These are phyloP conservation scores for Siniperca knerii DNA, from an alignment of 2,113 vertebrate species.

Conservation along the genomic window DNA sequence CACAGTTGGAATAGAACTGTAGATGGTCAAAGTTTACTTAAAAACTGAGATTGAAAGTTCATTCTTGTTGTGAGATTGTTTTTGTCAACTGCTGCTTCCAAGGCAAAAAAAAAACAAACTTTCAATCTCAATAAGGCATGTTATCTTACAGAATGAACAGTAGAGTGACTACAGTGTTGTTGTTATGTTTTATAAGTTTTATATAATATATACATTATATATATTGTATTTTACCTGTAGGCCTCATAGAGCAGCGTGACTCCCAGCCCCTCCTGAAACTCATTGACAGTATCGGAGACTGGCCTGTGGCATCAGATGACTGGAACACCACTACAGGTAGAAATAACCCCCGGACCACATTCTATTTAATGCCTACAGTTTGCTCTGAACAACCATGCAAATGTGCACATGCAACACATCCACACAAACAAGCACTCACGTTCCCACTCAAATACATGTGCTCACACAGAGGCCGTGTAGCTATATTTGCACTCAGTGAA, in stretches of 20 bases:
- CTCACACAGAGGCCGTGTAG: conserved; percentile 25
- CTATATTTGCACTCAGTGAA: conserved; percentile 52
- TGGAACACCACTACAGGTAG: conserved; percentile 87
- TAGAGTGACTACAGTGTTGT: not conserved
- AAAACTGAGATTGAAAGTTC: not conserved
- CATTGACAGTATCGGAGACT: conserved; percentile 88
- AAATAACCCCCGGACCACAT: not conserved
- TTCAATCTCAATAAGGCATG: not conserved
- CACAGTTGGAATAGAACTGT: not conserved
- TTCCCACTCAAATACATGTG: conserved; percentile 30
- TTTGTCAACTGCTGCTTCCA: not conserved
- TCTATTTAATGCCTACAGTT: conserved; percentile 13
- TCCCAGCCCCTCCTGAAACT: conserved; percentile 90
- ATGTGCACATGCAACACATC: conserved; percentile 12
- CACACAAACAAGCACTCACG: conserved; percentile 14
- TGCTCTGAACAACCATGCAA: conserved; percentile 16
- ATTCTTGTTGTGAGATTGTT: not conserved
- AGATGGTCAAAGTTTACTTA: not conserved
- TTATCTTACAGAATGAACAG: not conserved
- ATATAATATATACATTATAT: not conserved
- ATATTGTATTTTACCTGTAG: conserved; percentile 69
- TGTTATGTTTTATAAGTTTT: conserved; percentile 14
- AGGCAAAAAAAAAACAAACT: not conserved
- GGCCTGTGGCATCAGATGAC: conserved; percentile 92
- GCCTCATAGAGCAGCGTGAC: conserved; percentile 92